These are phyloP conservation scores for Sinocyclocheilus grahami DNA, from an alignment of 2,113 vertebrate species.

Conservation along the genomic window DNA sequence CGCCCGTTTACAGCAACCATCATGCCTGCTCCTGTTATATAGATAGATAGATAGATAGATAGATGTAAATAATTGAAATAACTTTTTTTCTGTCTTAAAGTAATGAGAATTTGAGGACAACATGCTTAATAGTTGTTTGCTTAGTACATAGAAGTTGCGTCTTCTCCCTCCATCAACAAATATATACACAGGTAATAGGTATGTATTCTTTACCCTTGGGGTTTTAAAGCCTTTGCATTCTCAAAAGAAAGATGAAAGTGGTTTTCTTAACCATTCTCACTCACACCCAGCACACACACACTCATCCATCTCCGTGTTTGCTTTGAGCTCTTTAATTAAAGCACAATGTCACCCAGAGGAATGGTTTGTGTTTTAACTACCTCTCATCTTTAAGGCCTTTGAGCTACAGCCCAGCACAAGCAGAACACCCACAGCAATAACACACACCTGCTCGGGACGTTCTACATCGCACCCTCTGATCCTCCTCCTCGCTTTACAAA, in stretches of 20 bases:
- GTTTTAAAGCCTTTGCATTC: constrained; percentile 27
- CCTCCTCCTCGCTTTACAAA: not conserved
- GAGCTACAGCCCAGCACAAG: constrained; percentile 39
- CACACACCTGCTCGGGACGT: constrained; percentile 45
- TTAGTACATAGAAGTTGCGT: not conserved
- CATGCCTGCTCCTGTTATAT: not conserved
- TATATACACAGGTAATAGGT: not conserved
- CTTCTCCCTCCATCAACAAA: constrained; percentile 7
- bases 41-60: rapidly evolving
- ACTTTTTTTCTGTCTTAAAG: not conserved
- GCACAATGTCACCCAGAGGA: constrained; percentile 41
- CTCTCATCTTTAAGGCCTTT: constrained; percentile 48
- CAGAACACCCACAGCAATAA: constrained; percentile 51
- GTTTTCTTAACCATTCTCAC: constrained; percentile 34
- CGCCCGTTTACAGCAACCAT: not conserved
- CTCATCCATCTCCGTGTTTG: constrained; percentile 36
- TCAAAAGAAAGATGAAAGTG: constrained; percentile 50
- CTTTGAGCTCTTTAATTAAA: constrained; percentile 53
- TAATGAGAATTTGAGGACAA: not conserved
- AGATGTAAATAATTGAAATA: not conserved
- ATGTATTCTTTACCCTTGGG: constrained; percentile 22
- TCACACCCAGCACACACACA: constrained; percentile 19
- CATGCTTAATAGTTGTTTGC: not conserved
- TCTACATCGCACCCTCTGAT: constrained; percentile 23
- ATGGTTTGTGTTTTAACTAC: constrained; percentile 30